Base-by-base conservation (phyloP, 1,140 invertebrate genomes). In the Leucophenga varia region DNA sequence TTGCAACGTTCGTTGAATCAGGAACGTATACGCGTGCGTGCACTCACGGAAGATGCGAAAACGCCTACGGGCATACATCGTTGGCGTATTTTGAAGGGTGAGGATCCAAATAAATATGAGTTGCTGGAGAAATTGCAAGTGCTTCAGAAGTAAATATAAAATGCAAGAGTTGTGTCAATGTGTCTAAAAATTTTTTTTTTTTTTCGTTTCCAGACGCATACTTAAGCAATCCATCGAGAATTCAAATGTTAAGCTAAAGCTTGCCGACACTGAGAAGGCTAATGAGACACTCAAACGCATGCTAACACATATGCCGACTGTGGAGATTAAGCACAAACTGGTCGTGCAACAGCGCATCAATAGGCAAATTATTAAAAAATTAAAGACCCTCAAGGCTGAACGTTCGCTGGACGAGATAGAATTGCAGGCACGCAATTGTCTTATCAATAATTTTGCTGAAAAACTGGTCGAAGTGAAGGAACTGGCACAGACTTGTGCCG, bases 41-140 rank as follows among this genome's bases (percentile, higher is more conserved):
- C 87, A 2, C 63, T 92, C 2, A 86, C 90, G 55, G 86, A 90
- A 56, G 87, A 90, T 52, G 76, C 90, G 17, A 85, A 89, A 61
- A 90, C 85, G 38, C 89, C 89, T 0, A 80, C 89, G 36, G 91
- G 91, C 72, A 82, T 91, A 47, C 90, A 93, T 71, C 78, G 86
- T 22, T 89, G 86, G 86, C 77, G 86, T 43, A 84, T 88, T 69
- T 78, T 90, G n/a, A 78, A 85, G 79, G 86, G 82, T 8, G 84
- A 82, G 16, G 88, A 91, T 76, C 88, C 88, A 1, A 79, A 79
- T 38, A 80, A 80, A 7, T 83, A 80, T 28, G 83, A 86, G 42
- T 71, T 87, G 44, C 63, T 87, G 3, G 79, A 82, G 54, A 87
- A 87, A 69, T 78, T 88, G 7, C 82, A 85, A 37, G 79, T 85